Base-by-base conservation (phyloP, 2,888 invertebrate species). In the Eupithecia pulchellata region DNA sequence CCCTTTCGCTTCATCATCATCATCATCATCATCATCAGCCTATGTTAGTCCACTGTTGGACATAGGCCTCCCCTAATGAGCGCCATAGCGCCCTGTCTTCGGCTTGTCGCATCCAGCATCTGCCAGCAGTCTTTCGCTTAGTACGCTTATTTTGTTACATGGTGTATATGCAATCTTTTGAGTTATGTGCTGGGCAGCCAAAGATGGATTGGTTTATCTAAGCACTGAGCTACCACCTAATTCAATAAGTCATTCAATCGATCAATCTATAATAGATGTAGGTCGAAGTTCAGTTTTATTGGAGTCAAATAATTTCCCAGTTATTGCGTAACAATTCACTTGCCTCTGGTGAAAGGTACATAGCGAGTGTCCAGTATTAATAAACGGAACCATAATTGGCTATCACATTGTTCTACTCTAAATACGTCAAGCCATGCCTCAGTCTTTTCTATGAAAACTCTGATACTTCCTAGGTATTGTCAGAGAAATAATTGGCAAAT, bases 301-400 rank as follows among this genome's bases (percentile, higher is more conserved):
- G 6, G 20, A 32, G 69, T 66, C n/a, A 61, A 39, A 62, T 65
- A 71, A 66, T 71, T 52, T 71, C 74, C 66, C 64, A 67, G 73
- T 70, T 71, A 61, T 61, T 61, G 61, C 68, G 74, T 76, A 73
- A 77, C 65, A 77, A 74, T 74, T 73, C 34, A 75, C 73, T 78
- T 76, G 71, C 69, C 68, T 65, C 67, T 34, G 63, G 75, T 76
- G 76, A 75, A 73, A 75, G 73, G 76, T 68, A 55, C 68, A 25
- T 1, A 30, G 60, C 60, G 32, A 61, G 32, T 20, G 34, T 34
- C 36, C 29, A 42, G 9, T 63, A 11, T 42, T 11, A 17, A 42
- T 63, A 42, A 63, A 30, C n/a, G 32, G n/a, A n/a, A 30, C 58
- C 58, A 42, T 39, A 36, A 60, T 30, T 60, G 60, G 17, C 34